A percentile compares a stretch with the other conserved stretches of the same genome.
Conservation (phyloP, 2,888 invertebrate genomes). For the Nomada ruficornis region DNA sequence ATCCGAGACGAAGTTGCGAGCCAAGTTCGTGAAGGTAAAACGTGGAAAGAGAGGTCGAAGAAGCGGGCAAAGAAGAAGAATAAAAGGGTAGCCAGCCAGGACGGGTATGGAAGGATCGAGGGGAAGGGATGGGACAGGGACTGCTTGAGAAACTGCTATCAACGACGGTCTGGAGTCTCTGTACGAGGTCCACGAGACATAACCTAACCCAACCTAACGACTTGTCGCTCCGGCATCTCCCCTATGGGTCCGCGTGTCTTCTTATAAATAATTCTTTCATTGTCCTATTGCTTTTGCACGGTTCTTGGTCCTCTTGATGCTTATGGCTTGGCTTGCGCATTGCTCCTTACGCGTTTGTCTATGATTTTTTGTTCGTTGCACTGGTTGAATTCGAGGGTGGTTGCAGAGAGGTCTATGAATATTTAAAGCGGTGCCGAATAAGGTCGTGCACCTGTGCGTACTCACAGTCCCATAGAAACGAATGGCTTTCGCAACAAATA, state of each 20-base stretch:
- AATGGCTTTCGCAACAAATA: no score
- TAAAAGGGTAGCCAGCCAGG: conserved; percentile 35
- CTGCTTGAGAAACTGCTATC: conserved; percentile 62
- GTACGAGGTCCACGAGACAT: conserved; percentile 31
- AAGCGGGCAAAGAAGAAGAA: conserved; percentile 29
- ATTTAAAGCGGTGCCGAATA: no score
- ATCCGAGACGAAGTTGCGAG: conserved; percentile 36
- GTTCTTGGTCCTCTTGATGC: background rate
- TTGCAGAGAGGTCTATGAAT: no score
- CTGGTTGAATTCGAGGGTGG: no score
- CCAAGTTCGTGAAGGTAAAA: conserved; percentile 62
- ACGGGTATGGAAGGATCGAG: conserved; percentile 16
- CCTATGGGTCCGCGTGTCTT: background rate
- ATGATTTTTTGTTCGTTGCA: no score
- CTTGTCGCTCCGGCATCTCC: conserved; percentile 39
- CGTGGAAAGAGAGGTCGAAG: conserved; percentile 51
- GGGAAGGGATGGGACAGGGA: conserved; percentile 35
- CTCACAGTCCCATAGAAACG: no score
- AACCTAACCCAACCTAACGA: conserved; percentile 53
- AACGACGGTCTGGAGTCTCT: conserved; percentile 27
- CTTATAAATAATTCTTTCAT: conserved; percentile 9
- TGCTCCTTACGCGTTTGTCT: no score
- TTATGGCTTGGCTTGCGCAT: background rate
- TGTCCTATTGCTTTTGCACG: background rate
- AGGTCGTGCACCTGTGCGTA: no score